phyloP scores from a whole-genome alignment of 2,113 vertebrate genomes.

The Brachyhypopomus gauderio region DNA sequence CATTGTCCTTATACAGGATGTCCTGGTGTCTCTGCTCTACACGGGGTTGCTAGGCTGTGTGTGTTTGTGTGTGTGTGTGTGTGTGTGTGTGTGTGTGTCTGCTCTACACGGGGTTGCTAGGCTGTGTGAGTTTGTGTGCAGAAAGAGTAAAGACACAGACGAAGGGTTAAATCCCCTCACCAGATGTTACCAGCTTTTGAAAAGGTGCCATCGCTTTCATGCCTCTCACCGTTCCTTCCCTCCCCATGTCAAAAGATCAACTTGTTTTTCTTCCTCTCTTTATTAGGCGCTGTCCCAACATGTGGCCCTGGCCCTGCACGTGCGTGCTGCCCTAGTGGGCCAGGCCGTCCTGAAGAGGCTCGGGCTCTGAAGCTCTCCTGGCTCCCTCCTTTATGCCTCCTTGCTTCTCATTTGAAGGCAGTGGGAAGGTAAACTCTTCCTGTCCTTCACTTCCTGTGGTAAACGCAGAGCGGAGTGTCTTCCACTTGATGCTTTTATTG shows the following conservation, averaged over 20 bases:
- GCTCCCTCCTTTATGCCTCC: slow-evolving; percentile 47
- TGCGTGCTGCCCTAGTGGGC: background rate
- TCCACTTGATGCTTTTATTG: slow-evolving; percentile 75
- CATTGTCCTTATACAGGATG: slow-evolving; percentile 74
- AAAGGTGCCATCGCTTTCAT: slow-evolving; percentile 60
- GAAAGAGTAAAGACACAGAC: slow-evolving; percentile 43
- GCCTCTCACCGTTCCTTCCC: slow-evolving; percentile 57
- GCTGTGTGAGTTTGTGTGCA: slow-evolving; percentile 27
- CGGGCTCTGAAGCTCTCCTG: slow-evolving; percentile 47
- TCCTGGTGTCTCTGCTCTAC: slow-evolving; percentile 72
- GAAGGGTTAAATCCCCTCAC: slow-evolving; percentile 65
- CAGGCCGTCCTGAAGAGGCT: slow-evolving; percentile 16
- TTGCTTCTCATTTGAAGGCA: slow-evolving; percentile 65
- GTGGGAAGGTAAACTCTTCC: slow-evolving; percentile 75
- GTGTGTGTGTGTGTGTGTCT: no score
- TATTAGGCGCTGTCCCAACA: slow-evolving; percentile 49
- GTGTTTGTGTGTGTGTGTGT: background rate
- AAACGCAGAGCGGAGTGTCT: slow-evolving; percentile 72
- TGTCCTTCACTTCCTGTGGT: slow-evolving; percentile 69
- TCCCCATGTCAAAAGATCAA: slow-evolving; percentile 53
- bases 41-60: slow-evolving; percentile 46
- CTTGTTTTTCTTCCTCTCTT: slow-evolving; percentile 59
- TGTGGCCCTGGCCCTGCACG: slow-evolving; percentile 47
- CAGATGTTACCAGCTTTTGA: slow-evolving; percentile 70
- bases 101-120: slow-evolving; percentile 53